Evolutionary conservation across 2,888 invertebrate genomes (phyloP).

Genomic region (Lordiphosa andalusiaca): DNA sequence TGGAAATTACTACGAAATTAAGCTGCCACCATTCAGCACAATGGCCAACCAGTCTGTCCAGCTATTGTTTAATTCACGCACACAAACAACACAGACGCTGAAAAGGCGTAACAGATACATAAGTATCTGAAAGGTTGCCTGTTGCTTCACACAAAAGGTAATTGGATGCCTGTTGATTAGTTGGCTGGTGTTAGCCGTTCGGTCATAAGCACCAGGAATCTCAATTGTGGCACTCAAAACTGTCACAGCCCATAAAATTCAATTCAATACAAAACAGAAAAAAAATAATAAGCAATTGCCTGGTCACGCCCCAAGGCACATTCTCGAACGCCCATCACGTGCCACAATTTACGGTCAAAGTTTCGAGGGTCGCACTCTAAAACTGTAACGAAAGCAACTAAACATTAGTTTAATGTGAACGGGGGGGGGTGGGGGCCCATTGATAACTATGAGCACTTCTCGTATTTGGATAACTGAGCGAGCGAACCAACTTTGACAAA

Average conservation of each 20-base stretch:
- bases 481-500: constrained; percentile 66
- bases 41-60: no score
- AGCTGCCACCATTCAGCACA: no score
- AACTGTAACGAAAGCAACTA: constrained; percentile 65
- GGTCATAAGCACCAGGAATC: constrained; percentile 2
- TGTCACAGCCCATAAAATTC: constrained; percentile 70
- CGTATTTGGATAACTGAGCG: constrained; percentile 57
- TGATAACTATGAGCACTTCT: constrained; percentile 62
- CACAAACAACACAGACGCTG: no score
- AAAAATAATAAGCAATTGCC: constrained; percentile 55
- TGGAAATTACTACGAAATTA: no score
- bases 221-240: constrained; percentile 31
- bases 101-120: not conserved
- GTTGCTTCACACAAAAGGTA: constrained; percentile 30
- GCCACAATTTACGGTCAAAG: constrained; percentile 71
- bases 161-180: constrained; percentile 12
- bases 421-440: constrained; percentile 19
- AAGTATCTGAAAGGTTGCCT: constrained; percentile 20
- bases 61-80: no score
- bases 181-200: constrained; percentile 10
- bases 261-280: constrained; percentile 36
- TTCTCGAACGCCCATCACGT: constrained; percentile 57
- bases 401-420: constrained; percentile 70
- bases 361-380: constrained; percentile 67
- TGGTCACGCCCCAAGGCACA: constrained; percentile 51